Conservation (phyloP, 1,140 invertebrate genomes). For the Lepidurus couesii region DNA sequence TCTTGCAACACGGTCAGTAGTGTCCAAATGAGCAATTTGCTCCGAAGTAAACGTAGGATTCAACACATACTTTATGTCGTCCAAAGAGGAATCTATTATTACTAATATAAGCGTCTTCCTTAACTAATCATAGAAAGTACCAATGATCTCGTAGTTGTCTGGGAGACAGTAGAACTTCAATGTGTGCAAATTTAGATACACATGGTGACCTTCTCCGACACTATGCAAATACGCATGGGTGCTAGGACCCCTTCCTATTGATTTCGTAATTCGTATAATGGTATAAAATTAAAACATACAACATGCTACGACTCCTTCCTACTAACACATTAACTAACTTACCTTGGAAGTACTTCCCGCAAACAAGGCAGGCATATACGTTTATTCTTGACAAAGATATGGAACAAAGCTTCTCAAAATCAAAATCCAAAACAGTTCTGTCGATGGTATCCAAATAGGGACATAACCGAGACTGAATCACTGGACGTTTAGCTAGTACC, state of each 20-base stretch:
- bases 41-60: conserved; percentile 90
- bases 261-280: not conserved
- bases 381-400: conserved; percentile 97
- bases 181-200: conserved; percentile 95
- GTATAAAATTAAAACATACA: not conserved
- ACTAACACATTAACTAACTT: conserved; percentile 37
- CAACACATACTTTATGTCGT: conserved; percentile 98
- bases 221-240: conserved; percentile 99
- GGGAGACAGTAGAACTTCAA: conserved; percentile 98
- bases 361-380: conserved; percentile 99
- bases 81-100: conserved; percentile 82
- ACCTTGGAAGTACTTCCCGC: conserved; percentile 98
- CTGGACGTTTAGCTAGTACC: conserved; percentile 1
- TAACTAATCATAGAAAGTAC: conserved; percentile 48
- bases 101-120: not conserved
- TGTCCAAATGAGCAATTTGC: conserved; percentile 75
- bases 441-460: conserved; percentile 97
- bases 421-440: conserved; percentile 95
- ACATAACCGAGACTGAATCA: conserved; percentile 52
- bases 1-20: conserved; percentile 76
- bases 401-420: conserved; percentile 99
- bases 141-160: conserved; percentile 99
- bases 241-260: conserved; percentile 85
- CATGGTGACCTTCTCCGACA: conserved; percentile 93
- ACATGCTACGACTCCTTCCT: conserved; percentile 18